Evolutionary conservation across 2,888 invertebrate species (phyloP).

Genomic region (Phytoseiulus persimilis): DNA sequence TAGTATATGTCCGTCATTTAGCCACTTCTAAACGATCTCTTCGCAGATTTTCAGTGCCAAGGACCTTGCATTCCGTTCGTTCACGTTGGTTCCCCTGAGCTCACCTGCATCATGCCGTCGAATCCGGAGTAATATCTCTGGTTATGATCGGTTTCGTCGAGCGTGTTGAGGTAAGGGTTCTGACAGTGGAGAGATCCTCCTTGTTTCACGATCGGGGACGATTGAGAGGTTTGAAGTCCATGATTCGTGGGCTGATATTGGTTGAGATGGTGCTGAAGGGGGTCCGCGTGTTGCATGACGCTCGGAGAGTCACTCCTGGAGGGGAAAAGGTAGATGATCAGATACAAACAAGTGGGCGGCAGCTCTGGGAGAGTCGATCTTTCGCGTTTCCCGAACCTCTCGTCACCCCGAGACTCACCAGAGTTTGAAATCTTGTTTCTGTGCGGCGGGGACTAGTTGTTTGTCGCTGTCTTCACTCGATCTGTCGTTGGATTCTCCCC

Average conservation of each 20-base stretch:
- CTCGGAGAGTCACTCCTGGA: neutral
- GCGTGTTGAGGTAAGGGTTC: neutral
- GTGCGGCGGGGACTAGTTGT: neutral
- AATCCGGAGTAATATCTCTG: neutral
- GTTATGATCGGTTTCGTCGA: neutral
- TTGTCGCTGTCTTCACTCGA: constrained; percentile 32
- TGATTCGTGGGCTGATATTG: neutral
- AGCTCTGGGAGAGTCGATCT: no score
- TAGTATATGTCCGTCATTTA: neutral
- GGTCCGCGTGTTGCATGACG: neutral
- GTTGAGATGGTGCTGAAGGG: neutral
- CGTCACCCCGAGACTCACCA: neutral
- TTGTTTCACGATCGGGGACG: neutral
- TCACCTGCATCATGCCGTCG: neutral
- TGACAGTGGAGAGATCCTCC: neutral
- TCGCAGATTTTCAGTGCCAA: no score
- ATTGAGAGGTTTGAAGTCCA: neutral
- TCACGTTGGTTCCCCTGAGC: neutral
- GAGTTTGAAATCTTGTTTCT: neutral
- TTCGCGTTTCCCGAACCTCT: neutral
- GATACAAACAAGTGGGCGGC: no score
- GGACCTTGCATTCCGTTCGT: no score
- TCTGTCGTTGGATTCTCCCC: constrained; percentile 33
- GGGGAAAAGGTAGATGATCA: no score
- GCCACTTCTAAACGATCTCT: no score